Conservation (phyloP, 2,113 vertebrate species). For the Malurus alboscapulatus region DNA sequence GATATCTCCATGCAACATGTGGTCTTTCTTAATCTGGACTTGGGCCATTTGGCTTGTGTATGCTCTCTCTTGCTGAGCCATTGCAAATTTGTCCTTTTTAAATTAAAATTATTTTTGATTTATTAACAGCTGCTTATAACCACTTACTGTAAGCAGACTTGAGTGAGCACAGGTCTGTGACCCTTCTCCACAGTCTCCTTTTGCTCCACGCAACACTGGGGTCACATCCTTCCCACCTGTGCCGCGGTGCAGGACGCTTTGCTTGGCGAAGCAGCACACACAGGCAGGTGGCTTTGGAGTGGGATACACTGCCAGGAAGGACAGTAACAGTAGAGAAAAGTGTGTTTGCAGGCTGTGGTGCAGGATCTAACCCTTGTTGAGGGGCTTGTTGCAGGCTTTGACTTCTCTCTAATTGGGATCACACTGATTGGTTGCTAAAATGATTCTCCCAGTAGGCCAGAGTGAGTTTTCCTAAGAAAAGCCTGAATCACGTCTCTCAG, state of each 20-base stretch:
- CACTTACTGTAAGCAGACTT: neutral
- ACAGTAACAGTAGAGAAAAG: neutral
- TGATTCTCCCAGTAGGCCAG: neutral
- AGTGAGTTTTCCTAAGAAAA: neutral
- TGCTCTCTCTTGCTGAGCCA: neutral
- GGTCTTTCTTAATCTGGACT: neutral
- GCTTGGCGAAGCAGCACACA: accelerated
- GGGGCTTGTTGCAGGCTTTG: neutral
- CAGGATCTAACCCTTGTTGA: neutral
- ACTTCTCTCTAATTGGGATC: conserved; percentile 24
- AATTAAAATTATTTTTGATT: conserved; percentile 2
- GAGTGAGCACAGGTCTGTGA: neutral
- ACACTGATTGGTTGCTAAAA: neutral
- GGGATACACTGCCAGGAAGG: neutral
- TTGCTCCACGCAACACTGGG: accelerated
- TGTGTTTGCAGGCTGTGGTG: neutral
- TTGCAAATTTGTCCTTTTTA: neutral
- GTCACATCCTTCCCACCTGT: neutral
- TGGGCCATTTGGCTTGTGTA: neutral
- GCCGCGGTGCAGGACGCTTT: accelerated
- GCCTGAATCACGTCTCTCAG: conserved; percentile 2
- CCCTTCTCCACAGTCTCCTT: neutral
- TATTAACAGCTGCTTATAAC: neutral
- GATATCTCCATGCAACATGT: neutral
- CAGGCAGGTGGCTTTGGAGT: accelerated